Percentiles rank a stretch among this genome's conserved stretches.
Conservation (phyloP, 2,113 vertebrate species). For the Amphiprion percula region DNA sequence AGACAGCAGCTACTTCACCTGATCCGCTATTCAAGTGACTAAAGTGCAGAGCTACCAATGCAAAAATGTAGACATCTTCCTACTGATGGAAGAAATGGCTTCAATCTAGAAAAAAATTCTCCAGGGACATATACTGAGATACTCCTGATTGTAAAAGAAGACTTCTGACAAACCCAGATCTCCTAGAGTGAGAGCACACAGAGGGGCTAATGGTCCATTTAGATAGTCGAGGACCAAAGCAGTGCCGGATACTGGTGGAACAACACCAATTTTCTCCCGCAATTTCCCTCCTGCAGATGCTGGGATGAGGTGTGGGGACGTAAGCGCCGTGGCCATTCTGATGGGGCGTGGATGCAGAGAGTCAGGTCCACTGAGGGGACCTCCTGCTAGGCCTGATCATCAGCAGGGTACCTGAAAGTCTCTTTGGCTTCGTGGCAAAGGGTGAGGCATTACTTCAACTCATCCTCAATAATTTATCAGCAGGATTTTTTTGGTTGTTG, state of each 20-base stretch:
- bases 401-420: constrained; percentile 34
- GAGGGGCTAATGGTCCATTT: constrained; percentile 78
- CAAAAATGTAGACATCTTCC: constrained; percentile 25
- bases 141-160: constrained; percentile 46
- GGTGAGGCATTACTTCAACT: constrained; percentile 32
- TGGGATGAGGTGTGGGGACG: constrained; percentile 72
- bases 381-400: constrained; percentile 36
- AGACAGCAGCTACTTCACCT: constrained; percentile 1
- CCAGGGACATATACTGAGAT: constrained; percentile 32
- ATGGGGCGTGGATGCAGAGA: constrained; percentile 51
- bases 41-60: constrained; percentile 14
- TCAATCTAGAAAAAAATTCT: constrained; percentile 45
- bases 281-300: constrained; percentile 79
- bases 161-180: constrained; percentile 61
- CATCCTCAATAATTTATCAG: constrained; percentile 35
- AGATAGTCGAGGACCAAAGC: constrained; percentile 68
- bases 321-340: constrained; percentile 45
- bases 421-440: constrained; percentile 14
- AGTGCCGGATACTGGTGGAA: constrained; percentile 68
- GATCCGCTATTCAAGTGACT: constrained; percentile 25
- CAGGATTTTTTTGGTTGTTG: constrained; percentile 5
- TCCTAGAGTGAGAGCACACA: constrained; percentile 65
- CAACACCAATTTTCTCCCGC: constrained; percentile 78
- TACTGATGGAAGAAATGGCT: constrained; percentile 21
- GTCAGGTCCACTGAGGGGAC: constrained; percentile 17